Evolutionary conservation across 2,113 vertebrate genomes (phyloP).

Genomic region (Myanophis thanlyinensis): DNA sequence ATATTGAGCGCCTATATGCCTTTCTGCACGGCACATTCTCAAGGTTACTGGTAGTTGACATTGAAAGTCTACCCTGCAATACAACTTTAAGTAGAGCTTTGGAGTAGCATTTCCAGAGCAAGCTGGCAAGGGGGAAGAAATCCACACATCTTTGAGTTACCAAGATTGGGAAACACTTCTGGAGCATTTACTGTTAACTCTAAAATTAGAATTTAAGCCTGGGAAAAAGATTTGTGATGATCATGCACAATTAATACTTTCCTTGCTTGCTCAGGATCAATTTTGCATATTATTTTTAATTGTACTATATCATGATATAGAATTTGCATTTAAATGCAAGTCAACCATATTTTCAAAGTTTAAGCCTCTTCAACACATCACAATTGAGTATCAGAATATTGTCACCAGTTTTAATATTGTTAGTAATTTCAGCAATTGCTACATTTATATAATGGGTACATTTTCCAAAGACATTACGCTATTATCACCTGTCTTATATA

Average conservation of each 20-base stretch:
- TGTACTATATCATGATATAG: not conserved
- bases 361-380: not conserved
- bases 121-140: not conserved
- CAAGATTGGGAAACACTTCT: not conserved
- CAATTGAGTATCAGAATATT: not conserved
- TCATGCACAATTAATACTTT: not conserved
- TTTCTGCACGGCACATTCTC: not conserved
- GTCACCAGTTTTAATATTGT: not conserved
- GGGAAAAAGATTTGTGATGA: not conserved
- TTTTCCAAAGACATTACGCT: not conserved
- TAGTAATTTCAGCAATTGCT: not conserved
- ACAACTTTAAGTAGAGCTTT: not conserved
- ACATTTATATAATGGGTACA: not conserved
- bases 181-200: not conserved
- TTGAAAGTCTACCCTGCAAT: not conserved
- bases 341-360: not conserved
- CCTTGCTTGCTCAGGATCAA: not conserved
- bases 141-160: not conserved
- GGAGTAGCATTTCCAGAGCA: not conserved
- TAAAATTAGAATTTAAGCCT: not conserved
- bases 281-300: not conserved
- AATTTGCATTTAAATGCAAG: not conserved
- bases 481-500: not conserved
- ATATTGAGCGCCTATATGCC: not conserved
- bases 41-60: not conserved